A percentile compares a stretch with the other conserved stretches of the same genome.
Evolutionary conservation across 2,888 invertebrate genomes (phyloP).

Genomic region (Apamea epomidion): DNA sequence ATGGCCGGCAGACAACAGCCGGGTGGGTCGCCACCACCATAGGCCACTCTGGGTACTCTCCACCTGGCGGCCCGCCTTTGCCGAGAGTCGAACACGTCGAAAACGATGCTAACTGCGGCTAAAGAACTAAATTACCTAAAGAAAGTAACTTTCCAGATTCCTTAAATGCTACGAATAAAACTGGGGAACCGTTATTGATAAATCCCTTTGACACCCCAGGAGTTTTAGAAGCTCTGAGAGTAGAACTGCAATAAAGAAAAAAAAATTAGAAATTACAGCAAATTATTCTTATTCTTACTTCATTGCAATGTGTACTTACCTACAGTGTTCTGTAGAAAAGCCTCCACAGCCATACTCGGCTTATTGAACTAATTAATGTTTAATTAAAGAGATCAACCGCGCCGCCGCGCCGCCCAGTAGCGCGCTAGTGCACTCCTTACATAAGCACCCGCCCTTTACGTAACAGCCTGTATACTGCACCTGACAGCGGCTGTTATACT

Average conservation of each 20-base stretch:
- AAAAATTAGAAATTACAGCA: no score
- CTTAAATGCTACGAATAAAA: background rate
- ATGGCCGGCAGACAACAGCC: no score
- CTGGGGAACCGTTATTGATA: background rate
- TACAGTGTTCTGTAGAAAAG: background rate
- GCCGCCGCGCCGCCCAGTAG: background rate
- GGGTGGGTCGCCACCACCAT: no score
- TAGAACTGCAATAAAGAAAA: no score
- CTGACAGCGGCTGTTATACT: constrained; percentile 4
- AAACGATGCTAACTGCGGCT: background rate
- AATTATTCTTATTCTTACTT: background rate
- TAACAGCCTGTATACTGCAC: constrained; percentile 30
- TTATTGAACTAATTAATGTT: constrained; percentile 4
- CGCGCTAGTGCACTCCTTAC: background rate
- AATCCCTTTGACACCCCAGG: background rate
- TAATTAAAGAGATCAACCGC: background rate
- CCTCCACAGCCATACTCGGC: background rate
- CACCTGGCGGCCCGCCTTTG: background rate
- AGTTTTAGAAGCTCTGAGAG: background rate
- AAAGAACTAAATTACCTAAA: background rate
- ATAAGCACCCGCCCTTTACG: constrained; percentile 21
- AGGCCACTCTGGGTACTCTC: background rate
- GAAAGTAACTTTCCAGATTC: background rate
- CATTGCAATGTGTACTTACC: background rate
- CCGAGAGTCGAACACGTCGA: background rate